phyloP scores from a whole-genome alignment of 2,113 vertebrate genomes.

The Crotophaga sulcirostris region DNA sequence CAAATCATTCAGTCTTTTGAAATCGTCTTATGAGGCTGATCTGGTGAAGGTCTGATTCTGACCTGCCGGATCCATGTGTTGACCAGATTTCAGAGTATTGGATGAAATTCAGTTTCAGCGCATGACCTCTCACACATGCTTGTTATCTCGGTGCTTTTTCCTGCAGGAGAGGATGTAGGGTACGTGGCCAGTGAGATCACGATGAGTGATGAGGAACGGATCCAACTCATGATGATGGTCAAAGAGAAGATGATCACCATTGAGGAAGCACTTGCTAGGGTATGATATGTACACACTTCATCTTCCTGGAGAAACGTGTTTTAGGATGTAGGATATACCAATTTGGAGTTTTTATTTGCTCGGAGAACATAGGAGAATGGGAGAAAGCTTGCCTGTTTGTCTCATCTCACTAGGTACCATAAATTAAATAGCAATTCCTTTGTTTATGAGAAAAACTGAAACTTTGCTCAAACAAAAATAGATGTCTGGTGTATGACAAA shows the following conservation, averaged over 20 bases:
- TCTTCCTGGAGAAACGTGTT: neutral
- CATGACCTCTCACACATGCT: fast-evolving
- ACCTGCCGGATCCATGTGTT: neutral
- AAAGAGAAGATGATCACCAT: slow-evolving; percentile 99
- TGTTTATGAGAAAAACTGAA: neutral
- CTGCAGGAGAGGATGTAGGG: slow-evolving; percentile 91
- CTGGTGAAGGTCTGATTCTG: neutral
- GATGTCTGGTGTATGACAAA: neutral
- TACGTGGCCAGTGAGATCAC: slow-evolving; percentile 98
- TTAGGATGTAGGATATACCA: neutral
- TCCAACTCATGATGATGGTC: slow-evolving; percentile 99
- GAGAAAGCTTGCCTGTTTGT: neutral
- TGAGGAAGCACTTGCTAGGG: slow-evolving; percentile 95
- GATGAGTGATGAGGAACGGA: slow-evolving; percentile 96
- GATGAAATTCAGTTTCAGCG: neutral
- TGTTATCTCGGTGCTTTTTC: neutral
- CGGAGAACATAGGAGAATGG: neutral
- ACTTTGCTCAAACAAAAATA: neutral
- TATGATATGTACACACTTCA: slow-evolving; percentile 61
- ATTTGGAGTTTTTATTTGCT: neutral
- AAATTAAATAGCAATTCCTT: neutral
- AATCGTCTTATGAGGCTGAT: neutral
- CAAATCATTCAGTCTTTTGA: neutral
- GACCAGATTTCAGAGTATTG: neutral
- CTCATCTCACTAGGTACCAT: neutral